Evolutionary conservation across 1,140 invertebrate genomes (phyloP).

Genomic region (Piezodorus guildinii): DNA sequence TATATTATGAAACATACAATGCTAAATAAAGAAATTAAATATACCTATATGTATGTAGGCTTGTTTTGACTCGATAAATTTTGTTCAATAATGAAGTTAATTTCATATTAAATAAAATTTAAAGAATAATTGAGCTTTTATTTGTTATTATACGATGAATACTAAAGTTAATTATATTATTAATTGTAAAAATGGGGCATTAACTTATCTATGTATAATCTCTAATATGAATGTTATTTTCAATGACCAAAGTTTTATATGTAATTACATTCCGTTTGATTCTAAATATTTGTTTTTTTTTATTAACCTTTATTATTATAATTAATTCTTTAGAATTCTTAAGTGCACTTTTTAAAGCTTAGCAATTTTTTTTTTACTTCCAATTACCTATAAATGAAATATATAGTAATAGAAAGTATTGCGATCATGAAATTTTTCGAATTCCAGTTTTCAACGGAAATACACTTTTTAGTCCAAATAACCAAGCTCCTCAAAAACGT

Average conservation of each 20-base stretch:
- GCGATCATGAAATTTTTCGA: too few species aligned
- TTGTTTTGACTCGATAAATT: neutral
- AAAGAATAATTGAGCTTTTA: neutral
- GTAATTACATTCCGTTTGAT: conserved; percentile 13
- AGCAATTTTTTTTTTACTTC: too few species aligned
- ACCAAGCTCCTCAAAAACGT: too few species aligned
- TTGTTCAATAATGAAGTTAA: neutral
- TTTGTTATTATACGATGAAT: neutral
- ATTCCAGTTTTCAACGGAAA: too few species aligned
- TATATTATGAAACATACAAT: too few species aligned
- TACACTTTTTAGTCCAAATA: too few species aligned
- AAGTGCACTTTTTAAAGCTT: too few species aligned
- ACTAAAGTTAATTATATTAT: neutral
- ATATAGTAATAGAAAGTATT: too few species aligned
- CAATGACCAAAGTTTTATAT: conserved; percentile 13
- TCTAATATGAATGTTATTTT: conserved; percentile 10
- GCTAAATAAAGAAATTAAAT: neutral
- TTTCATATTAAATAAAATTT: neutral
- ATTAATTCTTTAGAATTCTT: too few species aligned
- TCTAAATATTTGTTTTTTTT: neutral
- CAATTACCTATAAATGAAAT: too few species aligned
- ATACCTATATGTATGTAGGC: neutral
- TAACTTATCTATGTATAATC: neutral
- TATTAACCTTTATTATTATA: neutral
- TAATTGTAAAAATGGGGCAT: conserved; percentile 5